These are phyloP conservation scores for Riptortus pedestris DNA, from an alignment of 1,140 invertebrate species.

Conservation along the genomic window DNA sequence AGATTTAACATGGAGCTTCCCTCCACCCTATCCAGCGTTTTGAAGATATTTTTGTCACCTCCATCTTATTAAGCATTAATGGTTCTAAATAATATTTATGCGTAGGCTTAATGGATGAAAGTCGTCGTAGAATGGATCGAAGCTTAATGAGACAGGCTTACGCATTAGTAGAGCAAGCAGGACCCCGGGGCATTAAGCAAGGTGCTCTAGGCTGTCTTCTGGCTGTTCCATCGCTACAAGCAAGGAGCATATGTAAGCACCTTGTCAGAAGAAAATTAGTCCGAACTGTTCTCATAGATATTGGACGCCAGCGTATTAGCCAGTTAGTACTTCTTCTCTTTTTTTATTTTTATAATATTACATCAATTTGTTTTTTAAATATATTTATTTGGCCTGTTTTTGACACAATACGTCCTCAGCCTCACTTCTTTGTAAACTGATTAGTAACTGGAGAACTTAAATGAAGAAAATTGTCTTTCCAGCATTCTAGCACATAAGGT, in stretches of 20 bases:
- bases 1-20: too few species aligned
- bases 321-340: slow-evolving; percentile 36
- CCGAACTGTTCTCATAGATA: slow-evolving; percentile 43
- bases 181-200: slow-evolving; percentile 42
- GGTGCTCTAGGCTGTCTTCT: slow-evolving; percentile 38
- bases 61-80: too few species aligned
- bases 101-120: slow-evolving; percentile 38
- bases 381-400: too few species aligned
- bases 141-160: slow-evolving; percentile 43
- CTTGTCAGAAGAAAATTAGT: slow-evolving; percentile 40
- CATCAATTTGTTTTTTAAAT: too few species aligned
- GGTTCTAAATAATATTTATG: slow-evolving; percentile 23
- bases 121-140: slow-evolving; percentile 36
- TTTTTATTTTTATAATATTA: not conserved
- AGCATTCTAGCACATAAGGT: too few species aligned
- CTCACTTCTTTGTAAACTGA: too few species aligned
- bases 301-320: slow-evolving; percentile 44
- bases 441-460: too few species aligned
- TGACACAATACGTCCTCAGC: too few species aligned
- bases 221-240: slow-evolving; percentile 43
- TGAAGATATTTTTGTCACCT: too few species aligned
- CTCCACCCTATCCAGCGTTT: too few species aligned
- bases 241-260: slow-evolving; percentile 41
- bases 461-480: too few species aligned
- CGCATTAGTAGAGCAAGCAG: slow-evolving; percentile 38